Evolutionary conservation across 2,888 invertebrate species (phyloP), one percentile per base, ranked within the genome.

Genomic region (Cataglyphis albicans): DNA sequence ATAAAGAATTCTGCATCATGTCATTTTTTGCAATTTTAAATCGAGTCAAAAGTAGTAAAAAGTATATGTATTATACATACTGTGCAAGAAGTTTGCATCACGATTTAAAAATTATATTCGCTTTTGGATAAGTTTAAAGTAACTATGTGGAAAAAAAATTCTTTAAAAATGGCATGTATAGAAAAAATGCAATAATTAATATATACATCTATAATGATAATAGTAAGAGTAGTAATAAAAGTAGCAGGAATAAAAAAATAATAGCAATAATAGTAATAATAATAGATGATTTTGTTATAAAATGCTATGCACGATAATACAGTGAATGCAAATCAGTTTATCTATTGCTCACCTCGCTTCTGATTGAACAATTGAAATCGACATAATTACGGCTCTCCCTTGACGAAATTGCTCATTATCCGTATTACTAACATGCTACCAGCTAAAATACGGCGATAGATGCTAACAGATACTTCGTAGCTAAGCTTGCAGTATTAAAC

Each of bases 401-500:
- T 70, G 68, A 68, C 21, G 35, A 80, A 70, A 70, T 59, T 18
- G 41, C 18, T 75, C 44, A 32, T 38, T 52, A 64, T 64, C 15
- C 21, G 32, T 78, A 78, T 70, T 35, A 59, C 78, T 80, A 80
- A 80, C 78, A 80, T 80, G 78, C 78, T 44, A 80, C 59, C 78
- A 80, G 70, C 78, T 80, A 80, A 65, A 70, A 76, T 67, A 67
- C 59, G 78, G 70, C 70, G 59, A 80, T 68, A 44, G 9, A 68
- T 70, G 44, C 78, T 80, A 80, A 80, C 35, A 70, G 21, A 78
- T 80, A 70, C 41, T 35, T 64, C 12, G 70, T 25, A 68, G 78
- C 70, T 80, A 80, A 80, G 70, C 78, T 78, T 68, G 78, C 70
- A 70, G 68, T 80, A 44, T 78, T 44, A 68, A 78, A 78, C 68